Base-by-base conservation (phyloP, 92 coral and sea anemone genomes). In the Epizoanthus rinbou region DNA sequence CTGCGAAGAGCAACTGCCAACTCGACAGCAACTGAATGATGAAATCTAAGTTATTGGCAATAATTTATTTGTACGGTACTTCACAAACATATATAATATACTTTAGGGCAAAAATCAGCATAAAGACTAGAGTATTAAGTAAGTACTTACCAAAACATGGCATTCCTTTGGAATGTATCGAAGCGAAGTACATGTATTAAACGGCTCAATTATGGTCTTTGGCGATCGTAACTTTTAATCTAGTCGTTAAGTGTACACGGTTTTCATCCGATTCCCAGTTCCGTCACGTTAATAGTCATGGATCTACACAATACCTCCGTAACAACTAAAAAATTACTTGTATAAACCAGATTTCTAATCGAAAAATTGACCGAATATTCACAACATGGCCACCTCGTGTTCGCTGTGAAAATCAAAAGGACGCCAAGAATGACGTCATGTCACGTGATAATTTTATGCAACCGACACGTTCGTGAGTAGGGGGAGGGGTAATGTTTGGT, bases 1-100 rank as follows among this genome's bases (percentile, higher is more conserved):
- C 68, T 63, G 68, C 68, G 28, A 63, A 63, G 68, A 65, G 43
- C 71, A 65, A 65, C 71, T 22, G 39, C 71, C 39, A 65, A 65
- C 71, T 65, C 14, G 41, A 24, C 71, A 65, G 71, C 71, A 65
- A 65, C 71, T 65, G 71, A 65, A 65, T 65, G 43, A 65, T 65
- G 43, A 65, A 65, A 65, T 8, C 71, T n/a, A 65, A 65, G 71
- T 65, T n/a, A 65, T 65, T 24, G n/a, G 43, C 41, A 65, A 65
- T 65, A 65, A 21, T 65, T 22, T 65, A 65, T 65, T 65, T 65
- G 39, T 65, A 65, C 71, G 41, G 71, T 65, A 65, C 71, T 65
- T 65, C 71, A 65, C 14, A 65, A 65, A 65, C 37, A 65, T 65
- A 65, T 65, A 65, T 64, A 7, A 65, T 65, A 65, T 65, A 65